Conservation (phyloP, 2,888 invertebrate genomes). For the Trichacis sp. region DNA sequence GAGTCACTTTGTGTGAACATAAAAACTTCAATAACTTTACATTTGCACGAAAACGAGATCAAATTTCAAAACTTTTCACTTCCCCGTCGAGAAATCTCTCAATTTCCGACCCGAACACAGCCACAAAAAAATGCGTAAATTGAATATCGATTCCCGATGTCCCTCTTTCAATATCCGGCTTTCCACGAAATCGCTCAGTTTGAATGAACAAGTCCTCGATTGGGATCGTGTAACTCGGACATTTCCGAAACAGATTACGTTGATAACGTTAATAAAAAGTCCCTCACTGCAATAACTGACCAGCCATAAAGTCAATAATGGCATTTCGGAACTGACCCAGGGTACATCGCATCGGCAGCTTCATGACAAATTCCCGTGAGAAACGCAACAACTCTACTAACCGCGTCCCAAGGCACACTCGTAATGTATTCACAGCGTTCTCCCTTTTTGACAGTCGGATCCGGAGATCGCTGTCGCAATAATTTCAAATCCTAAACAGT, state of each 20-base stretch:
- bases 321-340: no score
- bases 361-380: conserved; percentile 45
- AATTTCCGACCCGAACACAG: no score
- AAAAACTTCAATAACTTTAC: no score
- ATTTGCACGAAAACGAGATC: no score
- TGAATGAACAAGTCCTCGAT: not conserved
- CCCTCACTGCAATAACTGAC: not conserved
- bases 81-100: no score
- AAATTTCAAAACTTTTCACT: no score
- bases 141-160: not conserved
- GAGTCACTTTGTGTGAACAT: no score
- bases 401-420: conserved; percentile 6
- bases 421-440: conserved; percentile 5
- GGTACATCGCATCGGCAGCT: conserved; percentile 38
- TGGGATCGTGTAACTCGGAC: not conserved
- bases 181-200: no score
- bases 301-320: not conserved
- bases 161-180: not conserved
- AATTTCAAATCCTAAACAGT: conserved; percentile 26
- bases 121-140: no score
- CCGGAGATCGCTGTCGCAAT: conserved; percentile 19
- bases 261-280: not conserved
- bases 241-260: not conserved
- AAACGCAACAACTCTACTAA: conserved; percentile 27
- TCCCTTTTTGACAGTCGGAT: conserved; percentile 24